Evolutionary conservation across 1,140 invertebrate genomes (phyloP), one percentile per base, ranked within the genome.

Genomic region (Agraylea sexmaculata): DNA sequence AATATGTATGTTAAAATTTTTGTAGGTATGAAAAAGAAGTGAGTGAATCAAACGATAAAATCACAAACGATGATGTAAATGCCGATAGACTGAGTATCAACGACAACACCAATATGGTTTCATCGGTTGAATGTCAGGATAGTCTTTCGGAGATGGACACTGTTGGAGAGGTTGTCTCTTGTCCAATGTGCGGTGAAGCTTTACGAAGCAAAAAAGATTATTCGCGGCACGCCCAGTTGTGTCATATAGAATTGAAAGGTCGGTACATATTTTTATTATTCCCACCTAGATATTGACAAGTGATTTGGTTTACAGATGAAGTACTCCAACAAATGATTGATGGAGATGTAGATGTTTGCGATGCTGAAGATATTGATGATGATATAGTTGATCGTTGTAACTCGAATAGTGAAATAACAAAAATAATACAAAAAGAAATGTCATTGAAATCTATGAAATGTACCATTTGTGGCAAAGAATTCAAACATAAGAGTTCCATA

Each of bases 401-500:
- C 19, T 34, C 39, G 45, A 49, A 41, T 13, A 45, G 23, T 27
- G 45, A n/a, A 37, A 43, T 16, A 40, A 8, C 10, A 44, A 47
- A 46, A 41, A 51, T 47, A 64, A 56, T 48, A 50, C 43, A 35
- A 54, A 40, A n/a, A 49, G 39, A 17, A 15, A 22, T 3, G n/a
- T 8, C 2, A 43, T 37, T 11, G 33, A 19, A 13, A 11, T 6
- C 41, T 40, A 52, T 75, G 25, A 58, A 61, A 3, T 87, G 82
- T 51, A 63, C 57, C 23, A 69, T 79, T 43, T 90, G 87, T 49
- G 68, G 71, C 11, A 62, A 81, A 36, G 72, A 78, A 17, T 90
- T 90, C 55, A 75, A 77, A 42, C 83, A 89, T 49, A 67, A 80
- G 34, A 90, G 88, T 60, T 87, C 86, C 29, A 60, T 89, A 27